Percentiles rank a stretch among this genome's conserved stretches.
Conservation (phyloP, 53 echinoderm and acorn worm species). For the Antedon mediterranea region DNA sequence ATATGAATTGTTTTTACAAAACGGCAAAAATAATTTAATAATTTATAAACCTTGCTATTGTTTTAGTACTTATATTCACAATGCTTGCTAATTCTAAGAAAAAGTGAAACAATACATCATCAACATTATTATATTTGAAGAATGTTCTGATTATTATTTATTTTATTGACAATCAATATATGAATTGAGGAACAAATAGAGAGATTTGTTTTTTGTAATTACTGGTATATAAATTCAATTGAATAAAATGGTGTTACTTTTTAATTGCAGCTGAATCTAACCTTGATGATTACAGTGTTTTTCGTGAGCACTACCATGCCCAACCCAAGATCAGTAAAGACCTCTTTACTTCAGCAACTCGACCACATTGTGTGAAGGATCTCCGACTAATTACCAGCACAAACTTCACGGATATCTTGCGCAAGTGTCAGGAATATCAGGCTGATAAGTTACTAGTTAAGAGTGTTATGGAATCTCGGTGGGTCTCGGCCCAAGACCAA, state of each 20-base stretch:
- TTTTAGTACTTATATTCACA: too few species aligned
- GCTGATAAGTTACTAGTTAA: background rate
- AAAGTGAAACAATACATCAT: too few species aligned
- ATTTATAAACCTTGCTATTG: too few species aligned
- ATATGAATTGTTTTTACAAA: too few species aligned
- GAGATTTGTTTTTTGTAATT: background rate
- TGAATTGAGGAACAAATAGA: too few species aligned
- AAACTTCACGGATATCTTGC: conserved; percentile 37
- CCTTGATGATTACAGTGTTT: conserved; percentile 50
- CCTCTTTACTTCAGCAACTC: conserved; percentile 37
- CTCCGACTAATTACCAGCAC: conserved; percentile 64
- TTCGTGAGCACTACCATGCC: conserved; percentile 57
- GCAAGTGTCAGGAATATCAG: background rate
- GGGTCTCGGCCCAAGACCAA: background rate
- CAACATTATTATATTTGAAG: too few species aligned
- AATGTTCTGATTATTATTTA: too few species aligned
- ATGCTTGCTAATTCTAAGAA: too few species aligned
- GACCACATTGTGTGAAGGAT: conserved; percentile 48
- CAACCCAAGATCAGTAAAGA: conserved; percentile 27
- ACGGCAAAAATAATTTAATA: too few species aligned
- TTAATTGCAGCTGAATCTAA: conserved; percentile 81
- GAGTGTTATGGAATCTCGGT: background rate
- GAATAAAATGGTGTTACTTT: background rate
- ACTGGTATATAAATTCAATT: background rate
- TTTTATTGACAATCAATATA: too few species aligned